Conservation (phyloP, 2,113 vertebrate species). For the Nyctibius bracteatus region DNA sequence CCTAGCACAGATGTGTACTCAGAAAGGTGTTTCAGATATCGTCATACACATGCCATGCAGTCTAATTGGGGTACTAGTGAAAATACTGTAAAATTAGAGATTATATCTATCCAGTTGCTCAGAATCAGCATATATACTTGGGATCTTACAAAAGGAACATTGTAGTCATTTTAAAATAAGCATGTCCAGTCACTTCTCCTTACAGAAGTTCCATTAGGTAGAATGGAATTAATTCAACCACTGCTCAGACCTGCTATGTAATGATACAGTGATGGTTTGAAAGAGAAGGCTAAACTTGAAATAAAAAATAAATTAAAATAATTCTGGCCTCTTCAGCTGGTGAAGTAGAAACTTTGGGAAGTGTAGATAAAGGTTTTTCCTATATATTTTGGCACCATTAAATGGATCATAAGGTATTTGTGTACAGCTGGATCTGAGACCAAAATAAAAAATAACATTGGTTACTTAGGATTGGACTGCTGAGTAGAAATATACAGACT, state of each 20-base stretch:
- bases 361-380: neutral
- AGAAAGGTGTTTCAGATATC: neutral
- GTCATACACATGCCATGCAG: neutral
- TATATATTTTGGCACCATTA: neutral
- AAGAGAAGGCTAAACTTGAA: neutral
- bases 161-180: neutral
- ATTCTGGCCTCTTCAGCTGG: neutral
- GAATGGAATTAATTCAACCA: neutral
- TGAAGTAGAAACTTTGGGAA: neutral
- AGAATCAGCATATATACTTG: neutral
- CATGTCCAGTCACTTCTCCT: neutral
- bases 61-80: neutral
- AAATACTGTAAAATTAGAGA: neutral
- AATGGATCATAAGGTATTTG: neutral
- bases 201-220: neutral
- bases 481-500: neutral
- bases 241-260: neutral
- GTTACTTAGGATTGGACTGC: neutral
- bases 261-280: neutral
- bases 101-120: neutral
- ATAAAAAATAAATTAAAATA: neutral
- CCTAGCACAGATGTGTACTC: neutral
- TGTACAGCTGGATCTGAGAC: neutral
- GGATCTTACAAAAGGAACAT: neutral
- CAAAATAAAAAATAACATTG: neutral